Base-by-base conservation (phyloP, 2,888 invertebrate genomes). In the Choristoneura rosaceana region DNA sequence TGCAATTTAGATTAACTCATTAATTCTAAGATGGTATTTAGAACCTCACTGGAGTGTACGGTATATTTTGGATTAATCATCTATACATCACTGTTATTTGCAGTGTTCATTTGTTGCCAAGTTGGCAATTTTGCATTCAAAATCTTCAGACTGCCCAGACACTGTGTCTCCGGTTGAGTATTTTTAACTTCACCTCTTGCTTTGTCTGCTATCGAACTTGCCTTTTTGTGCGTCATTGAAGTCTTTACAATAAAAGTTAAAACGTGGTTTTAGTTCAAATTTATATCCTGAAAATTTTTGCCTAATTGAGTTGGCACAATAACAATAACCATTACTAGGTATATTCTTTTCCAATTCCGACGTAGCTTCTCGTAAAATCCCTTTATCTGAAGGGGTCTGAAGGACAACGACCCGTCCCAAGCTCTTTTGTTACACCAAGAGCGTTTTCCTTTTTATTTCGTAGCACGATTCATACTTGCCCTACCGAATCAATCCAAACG, bases 81-180 rank as follows among this genome's bases (percentile, higher is more conserved):
- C 25, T 25, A 25, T 25, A 25, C 43, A 38, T 69, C 58, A 52
- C 25, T 43, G 43, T 64, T 41, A 66, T 45, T 34, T 15, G 8
- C 69, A 50, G 17, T 17, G 14, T 25, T 69, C 55, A 38, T 14
- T 41, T 41, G 59, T 43, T 68, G 68, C 63, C 73, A 73, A 68
- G 50, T 63, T 68, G 63, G 63, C 71, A 71, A 62, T 69, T 73
- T 73, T 67, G 69, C 61, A 59, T 25, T 74, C 38, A 43, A 17
- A 41, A 52, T 76, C 67, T 55, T 45, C 43, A 12, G 58, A 52
- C 45, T 47, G 59, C 63, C 67, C 62, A 70, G 73, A 73, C 73
- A 33, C 60, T 43, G 38, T 67, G 67, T 63, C 63, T 67, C 62
- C 62, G 60, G 61, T 43, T 43, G 47, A 55, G 41, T 71, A 71